Base-by-base conservation (phyloP, 1,140 invertebrate genomes). In the Sogatella furcifera region DNA sequence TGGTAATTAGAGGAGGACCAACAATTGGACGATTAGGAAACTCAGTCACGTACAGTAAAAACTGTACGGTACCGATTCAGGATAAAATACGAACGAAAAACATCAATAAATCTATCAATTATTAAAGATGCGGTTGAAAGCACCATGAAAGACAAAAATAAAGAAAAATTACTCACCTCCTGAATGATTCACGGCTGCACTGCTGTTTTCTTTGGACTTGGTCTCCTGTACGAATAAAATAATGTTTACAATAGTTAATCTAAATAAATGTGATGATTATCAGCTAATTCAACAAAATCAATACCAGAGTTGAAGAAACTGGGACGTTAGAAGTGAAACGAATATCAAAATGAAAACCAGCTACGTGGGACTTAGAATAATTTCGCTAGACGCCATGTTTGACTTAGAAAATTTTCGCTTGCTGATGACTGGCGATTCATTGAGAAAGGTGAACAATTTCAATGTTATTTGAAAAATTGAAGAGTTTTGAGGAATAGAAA, bases 321-420 rank as follows among this genome's bases (percentile, higher is more conserved):
- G 15, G 15, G 8, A 38, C 9, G 34, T 38, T 38, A 2, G 2
- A 38, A 38, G 9, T 38, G 34, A 10, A 13, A 38, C 11, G 34
- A 10, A 38, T 38, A 38, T 38, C 9, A 38, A 38, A 38, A 38
- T 38, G 34, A 38, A 38, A 49, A 19, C 15, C 15, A 74, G 57
- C 66, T 66, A 72, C 69, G 71, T 73, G 70, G 74, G 70, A 70
- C 72, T 73, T 75, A 70, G 85, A 84, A 60, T 52, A 60, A 52
- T 60, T 60, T 60, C 22, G 21, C 46, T 52, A 38, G 46, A 60
- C 85, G 85, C 84, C 85, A 86, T 86, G 84, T 86, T 86, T 81
- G 84, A 86, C 84, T 86, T 88, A 85, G 84, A 85, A 86, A 85
- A 86, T 78, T 84, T 85, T 83, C 74, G 77, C 52, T 54, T 55